phyloP scores from a whole-genome alignment of 2,113 vertebrate species.

The Prunella fulvescens region DNA sequence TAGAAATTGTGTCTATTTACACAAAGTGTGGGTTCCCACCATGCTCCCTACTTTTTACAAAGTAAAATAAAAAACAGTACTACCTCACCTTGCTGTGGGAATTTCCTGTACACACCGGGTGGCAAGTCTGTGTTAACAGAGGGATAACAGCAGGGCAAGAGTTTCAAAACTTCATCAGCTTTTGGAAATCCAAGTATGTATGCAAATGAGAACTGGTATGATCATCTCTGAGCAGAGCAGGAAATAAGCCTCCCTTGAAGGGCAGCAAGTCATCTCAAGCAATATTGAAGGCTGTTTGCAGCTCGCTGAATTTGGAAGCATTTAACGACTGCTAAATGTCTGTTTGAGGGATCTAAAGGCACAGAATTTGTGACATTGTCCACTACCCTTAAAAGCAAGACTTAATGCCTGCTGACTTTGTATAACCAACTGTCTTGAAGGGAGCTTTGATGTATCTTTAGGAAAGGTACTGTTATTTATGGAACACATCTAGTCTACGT shows the following conservation, averaged over 20 bases:
- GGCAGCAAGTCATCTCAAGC: neutral
- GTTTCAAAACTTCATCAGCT: neutral
- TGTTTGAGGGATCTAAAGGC: neutral
- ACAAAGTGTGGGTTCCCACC: neutral
- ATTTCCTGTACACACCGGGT: neutral
- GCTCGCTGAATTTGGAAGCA: neutral
- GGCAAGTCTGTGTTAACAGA: neutral
- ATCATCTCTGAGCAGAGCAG: neutral
- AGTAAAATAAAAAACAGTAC: neutral
- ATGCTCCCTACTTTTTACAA: neutral
- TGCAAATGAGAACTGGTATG: neutral
- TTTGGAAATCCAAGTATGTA: neutral
- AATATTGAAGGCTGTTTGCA: neutral
- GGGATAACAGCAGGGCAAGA: neutral
- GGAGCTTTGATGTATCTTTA: neutral
- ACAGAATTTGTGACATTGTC: neutral
- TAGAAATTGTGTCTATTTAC: neutral
- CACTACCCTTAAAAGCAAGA: neutral
- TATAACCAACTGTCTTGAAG: neutral
- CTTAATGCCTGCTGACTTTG: neutral
- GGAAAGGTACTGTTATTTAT: neutral
- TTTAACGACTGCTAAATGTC: neutral
- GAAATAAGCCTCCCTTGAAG: neutral
- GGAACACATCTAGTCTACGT: neutral
- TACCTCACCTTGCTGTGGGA: neutral